Percentiles rank a stretch among this genome's conserved stretches.
Conservation (phyloP, 1,140 invertebrate genomes). For the Lepidurus couesii region DNA sequence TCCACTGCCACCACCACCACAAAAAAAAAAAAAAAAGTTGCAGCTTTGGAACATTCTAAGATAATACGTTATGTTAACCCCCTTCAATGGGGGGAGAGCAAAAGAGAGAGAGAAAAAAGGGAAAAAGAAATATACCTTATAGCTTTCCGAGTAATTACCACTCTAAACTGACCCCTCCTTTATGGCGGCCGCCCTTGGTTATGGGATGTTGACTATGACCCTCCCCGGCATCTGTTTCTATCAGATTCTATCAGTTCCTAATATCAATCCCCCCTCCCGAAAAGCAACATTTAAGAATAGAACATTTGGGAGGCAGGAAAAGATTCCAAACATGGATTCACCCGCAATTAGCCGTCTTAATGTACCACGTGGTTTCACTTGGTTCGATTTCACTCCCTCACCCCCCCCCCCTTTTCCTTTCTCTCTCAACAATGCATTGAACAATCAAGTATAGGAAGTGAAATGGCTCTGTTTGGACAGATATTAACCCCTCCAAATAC, state of each 20-base stretch:
- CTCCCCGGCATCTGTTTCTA: slow-evolving; percentile 20
- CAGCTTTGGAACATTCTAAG: neutral
- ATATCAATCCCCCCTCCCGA: no score
- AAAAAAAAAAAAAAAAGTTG: neutral
- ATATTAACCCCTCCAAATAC: no score
- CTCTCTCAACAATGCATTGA: no score
- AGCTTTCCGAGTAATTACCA: slow-evolving; percentile 21
- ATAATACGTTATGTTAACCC: neutral
- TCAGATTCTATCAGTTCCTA: neutral
- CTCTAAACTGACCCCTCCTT: slow-evolving; percentile 19
- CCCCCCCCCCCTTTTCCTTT: no score
- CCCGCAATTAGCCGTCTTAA: no score
- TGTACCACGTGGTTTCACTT: no score
- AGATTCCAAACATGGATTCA: no score
- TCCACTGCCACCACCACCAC: neutral
- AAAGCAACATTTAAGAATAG: no score
- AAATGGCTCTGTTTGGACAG: no score
- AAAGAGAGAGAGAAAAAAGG: neutral
- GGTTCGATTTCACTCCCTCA: no score
- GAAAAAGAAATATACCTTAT: neutral
- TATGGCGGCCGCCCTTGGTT: slow-evolving; percentile 12
- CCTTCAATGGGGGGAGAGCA: neutral
- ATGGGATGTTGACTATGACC: slow-evolving; percentile 17
- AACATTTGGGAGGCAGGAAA: no score
- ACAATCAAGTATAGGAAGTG: no score